Percentiles rank a stretch among this genome's conserved stretches.
Conservation (phyloP, 2,888 invertebrate genomes). For the Stenodera caucasica region DNA sequence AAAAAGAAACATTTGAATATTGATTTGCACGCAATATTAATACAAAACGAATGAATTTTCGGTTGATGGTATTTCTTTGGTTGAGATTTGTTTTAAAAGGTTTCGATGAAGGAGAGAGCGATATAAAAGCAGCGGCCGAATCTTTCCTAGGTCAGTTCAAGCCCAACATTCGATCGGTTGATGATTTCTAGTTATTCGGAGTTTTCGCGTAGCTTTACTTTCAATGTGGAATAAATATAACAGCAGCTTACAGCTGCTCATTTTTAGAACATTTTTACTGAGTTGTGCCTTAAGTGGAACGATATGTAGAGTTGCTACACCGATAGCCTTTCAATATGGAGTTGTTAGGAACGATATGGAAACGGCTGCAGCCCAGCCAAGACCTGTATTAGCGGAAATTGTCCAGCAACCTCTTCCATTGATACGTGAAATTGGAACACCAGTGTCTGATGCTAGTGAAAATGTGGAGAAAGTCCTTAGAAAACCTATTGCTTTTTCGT, state of each 20-base stretch:
- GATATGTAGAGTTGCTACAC: slow-evolving; percentile 12
- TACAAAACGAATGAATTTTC: slow-evolving; percentile 15
- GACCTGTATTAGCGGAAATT: slow-evolving; percentile 38
- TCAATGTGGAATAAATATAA: slow-evolving; percentile 12
- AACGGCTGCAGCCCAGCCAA: slow-evolving; percentile 41
- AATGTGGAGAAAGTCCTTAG: slow-evolving; percentile 46
- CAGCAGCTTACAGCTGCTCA: slow-evolving; percentile 16
- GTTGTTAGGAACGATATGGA: slow-evolving; percentile 30
- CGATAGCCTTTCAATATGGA: neutral
- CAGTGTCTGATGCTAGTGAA: slow-evolving; percentile 40
- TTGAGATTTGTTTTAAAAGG: neutral
- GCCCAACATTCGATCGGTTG: neutral
- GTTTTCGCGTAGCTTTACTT: neutral
- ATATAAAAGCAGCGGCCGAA: slow-evolving; percentile 17
- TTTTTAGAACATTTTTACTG: slow-evolving; percentile 15
- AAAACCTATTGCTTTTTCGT: slow-evolving; percentile 46
- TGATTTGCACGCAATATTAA: slow-evolving; percentile 38
- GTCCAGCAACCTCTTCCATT: slow-evolving; percentile 33
- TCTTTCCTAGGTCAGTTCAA: slow-evolving; percentile 15
- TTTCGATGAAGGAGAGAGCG: slow-evolving; percentile 9
- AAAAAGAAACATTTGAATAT: slow-evolving; percentile 22
- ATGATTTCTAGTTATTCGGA: slow-evolving; percentile 6
- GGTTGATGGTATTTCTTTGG: neutral
- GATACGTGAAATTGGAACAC: slow-evolving; percentile 30
- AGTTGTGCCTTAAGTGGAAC: slow-evolving; percentile 15